Conservation (phyloP, 2,888 invertebrate genomes). For the Graphium colonna region DNA sequence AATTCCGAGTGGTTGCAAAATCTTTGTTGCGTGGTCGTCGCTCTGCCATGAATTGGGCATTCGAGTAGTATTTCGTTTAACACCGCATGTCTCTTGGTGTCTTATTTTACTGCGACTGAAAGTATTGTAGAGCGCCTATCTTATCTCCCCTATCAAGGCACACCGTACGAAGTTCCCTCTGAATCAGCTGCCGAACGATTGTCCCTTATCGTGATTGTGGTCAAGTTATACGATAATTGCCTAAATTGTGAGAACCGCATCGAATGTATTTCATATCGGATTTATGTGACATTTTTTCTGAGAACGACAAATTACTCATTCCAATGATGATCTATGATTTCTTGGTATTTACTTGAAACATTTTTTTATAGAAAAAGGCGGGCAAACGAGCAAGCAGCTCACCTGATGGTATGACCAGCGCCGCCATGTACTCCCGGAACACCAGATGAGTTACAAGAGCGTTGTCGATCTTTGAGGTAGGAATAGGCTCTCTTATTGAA, state of each 20-base stretch:
- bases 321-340: too few relatives aligned
- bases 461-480: too few relatives aligned
- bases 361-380: too few relatives aligned
- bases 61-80: neutral
- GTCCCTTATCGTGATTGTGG: slow-evolving; percentile 42
- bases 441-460: too few relatives aligned
- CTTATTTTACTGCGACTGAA: neutral
- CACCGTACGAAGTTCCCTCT: slow-evolving; percentile 3
- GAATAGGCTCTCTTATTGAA: too few relatives aligned
- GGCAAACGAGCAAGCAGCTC: too few relatives aligned
- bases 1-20: neutral
- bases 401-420: too few relatives aligned
- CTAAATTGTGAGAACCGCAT: slow-evolving; percentile 8
- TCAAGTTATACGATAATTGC: slow-evolving; percentile 3
- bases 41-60: neutral
- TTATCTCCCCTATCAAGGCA: slow-evolving; percentile 18
- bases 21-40: neutral
- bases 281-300: neutral
- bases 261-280: too few relatives aligned
- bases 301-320: too few relatives aligned
- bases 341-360: too few relatives aligned
- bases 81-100: neutral
- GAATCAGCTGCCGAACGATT: slow-evolving; percentile 4
- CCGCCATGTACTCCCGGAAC: too few relatives aligned
- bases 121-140: slow-evolving; percentile 1